Percentiles rank a stretch among this genome's conserved stretches.
Conservation (phyloP, 2,797 vertebrate genomes). For the Xenops minutus region DNA sequence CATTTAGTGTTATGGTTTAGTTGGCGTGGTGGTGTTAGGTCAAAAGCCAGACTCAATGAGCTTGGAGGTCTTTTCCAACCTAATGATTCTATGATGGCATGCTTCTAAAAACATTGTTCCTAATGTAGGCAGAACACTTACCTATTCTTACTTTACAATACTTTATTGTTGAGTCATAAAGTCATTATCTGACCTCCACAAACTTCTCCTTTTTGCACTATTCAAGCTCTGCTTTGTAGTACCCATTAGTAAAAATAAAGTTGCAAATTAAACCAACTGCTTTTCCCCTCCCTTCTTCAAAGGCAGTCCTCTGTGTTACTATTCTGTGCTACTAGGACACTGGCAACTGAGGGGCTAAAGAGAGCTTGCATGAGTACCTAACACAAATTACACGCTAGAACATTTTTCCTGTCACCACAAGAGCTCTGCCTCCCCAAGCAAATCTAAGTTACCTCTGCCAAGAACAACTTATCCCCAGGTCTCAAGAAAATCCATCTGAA, state of each 20-base stretch:
- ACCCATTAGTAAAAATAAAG: neutral
- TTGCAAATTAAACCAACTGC: neutral
- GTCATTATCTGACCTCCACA: neutral
- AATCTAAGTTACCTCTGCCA: neutral
- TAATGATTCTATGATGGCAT: neutral
- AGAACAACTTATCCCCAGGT: neutral
- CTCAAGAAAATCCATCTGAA: neutral
- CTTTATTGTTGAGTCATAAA: neutral
- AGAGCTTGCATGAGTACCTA: neutral
- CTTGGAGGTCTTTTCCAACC: neutral
- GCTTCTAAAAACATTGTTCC: slow-evolving; percentile 13
- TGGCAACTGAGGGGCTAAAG: neutral
- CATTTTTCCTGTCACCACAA: neutral
- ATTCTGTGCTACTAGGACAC: neutral
- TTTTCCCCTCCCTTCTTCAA: neutral
- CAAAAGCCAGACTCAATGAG: neutral
- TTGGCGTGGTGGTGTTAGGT: neutral
- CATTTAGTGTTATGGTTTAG: neutral
- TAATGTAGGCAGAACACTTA: neutral
- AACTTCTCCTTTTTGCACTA: neutral
- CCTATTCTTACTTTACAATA: neutral
- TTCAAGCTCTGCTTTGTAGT: neutral
- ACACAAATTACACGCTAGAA: neutral
- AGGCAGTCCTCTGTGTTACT: neutral
- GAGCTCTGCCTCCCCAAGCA: neutral